Evolutionary conservation across 2,888 invertebrate genomes (phyloP), one percentile per base, ranked within the genome.

Genomic region (Ellobium chinense): DNA sequence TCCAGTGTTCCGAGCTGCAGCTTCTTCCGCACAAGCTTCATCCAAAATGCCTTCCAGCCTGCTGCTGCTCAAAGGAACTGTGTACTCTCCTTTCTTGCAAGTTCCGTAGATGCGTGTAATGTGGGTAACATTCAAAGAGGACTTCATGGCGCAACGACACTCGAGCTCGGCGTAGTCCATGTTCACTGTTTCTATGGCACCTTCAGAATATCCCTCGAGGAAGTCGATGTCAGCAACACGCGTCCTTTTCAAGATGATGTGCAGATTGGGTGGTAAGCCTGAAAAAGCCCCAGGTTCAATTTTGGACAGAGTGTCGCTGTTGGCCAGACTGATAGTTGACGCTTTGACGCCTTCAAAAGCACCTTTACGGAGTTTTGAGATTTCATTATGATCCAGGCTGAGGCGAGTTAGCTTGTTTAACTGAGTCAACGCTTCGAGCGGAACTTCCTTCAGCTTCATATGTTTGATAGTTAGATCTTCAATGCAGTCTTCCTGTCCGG

Each of bases 271-370:
- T 9, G 73, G 76, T 2, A 83, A 66, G 1, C 83, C 81, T 18
- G 54, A 60, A 56, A 83, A 83, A 1, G 83, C 83, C 0, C 79
- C 79, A 9, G 65, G 29, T 14, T 81, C 83, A n/a, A 83, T 75
- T 21, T 66, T 37, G 2, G 37, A 56, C 27, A 83, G 39, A 21
- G 78, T 75, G n/a, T n/a, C n/a, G 46, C 81, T 83, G 46, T 81
- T 73, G 0, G 77, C 76, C 7, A 83, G 76, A 29, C 73, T 74
- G 36, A 83, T 83, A 31, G 58, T 62, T 9, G 37, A 72, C 3
- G 83, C 81, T n/a, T 60, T 69, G 63, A 83, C 80, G 34, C 81
- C 83, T 1, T 31, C 60, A 63, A 83, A 66, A 39, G 78, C 83
- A 21, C 77, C 58, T 12, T 36, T 46, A 4, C 73, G 72, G 18